These are phyloP conservation scores for Cryptoleucopteryx plumbea DNA, from an alignment of 2,113 vertebrate genomes.

Conservation along the genomic window DNA sequence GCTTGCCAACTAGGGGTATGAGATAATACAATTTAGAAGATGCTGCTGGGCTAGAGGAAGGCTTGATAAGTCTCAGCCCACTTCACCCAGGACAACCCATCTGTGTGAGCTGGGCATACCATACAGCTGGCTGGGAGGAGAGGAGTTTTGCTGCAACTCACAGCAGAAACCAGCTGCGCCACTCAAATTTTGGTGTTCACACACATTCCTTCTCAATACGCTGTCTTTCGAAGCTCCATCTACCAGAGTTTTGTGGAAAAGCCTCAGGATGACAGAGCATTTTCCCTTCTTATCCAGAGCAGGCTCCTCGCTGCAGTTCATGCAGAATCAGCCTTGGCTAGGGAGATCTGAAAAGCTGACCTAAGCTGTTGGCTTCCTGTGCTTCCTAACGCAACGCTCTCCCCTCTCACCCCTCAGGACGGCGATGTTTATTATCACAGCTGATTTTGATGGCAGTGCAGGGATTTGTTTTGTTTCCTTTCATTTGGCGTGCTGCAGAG, in stretches of 20 bases:
- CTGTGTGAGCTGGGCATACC: background rate
- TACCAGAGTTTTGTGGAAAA: background rate
- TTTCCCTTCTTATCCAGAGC: background rate
- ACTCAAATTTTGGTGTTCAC: background rate
- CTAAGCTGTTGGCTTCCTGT: background rate
- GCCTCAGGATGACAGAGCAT: background rate
- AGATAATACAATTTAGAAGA: background rate
- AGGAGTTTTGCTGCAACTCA: background rate
- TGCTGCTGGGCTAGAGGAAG: background rate
- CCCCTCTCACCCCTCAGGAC: background rate
- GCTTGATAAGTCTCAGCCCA: background rate
- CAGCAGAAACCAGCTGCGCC: background rate
- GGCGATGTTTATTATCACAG: slow-evolving; percentile 21
- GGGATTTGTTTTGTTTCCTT: slow-evolving; percentile 9
- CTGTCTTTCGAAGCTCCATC: background rate
- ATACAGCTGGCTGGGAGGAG: background rate
- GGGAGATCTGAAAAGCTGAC: background rate
- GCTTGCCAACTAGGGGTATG: background rate
- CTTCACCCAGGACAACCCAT: background rate
- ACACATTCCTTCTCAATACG: background rate
- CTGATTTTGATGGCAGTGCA: background rate
- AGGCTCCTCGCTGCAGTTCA: background rate
- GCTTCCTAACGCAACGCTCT: background rate
- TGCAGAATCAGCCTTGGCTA: background rate
- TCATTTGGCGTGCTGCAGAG: fast-evolving